A percentile compares a stretch with the other conserved stretches of the same genome.
These are phyloP conservation scores for Battus philenor DNA, from an alignment of 1,140 invertebrate genomes.

Conservation along the genomic window DNA sequence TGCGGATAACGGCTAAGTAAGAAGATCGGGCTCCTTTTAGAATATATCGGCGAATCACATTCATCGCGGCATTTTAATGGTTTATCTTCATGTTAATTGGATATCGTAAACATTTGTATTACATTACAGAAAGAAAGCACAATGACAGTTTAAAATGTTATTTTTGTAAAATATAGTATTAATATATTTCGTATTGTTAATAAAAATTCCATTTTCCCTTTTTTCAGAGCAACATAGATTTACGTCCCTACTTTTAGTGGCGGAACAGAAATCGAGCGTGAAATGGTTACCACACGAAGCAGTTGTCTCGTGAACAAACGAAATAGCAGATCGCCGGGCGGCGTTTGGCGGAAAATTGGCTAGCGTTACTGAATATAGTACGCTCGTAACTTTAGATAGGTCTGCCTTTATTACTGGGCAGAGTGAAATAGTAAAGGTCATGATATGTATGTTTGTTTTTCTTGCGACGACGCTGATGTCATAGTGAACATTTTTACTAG, in stretches of 20 bases:
- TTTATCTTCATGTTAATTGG: background rate
- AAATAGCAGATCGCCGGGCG: slow-evolving; percentile 50
- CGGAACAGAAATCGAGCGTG: slow-evolving; percentile 63
- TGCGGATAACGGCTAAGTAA: slow-evolving; percentile 74
- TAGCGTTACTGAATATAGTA: slow-evolving; percentile 28
- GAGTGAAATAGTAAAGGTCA: slow-evolving; percentile 9
- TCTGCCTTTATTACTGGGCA: slow-evolving; percentile 1
- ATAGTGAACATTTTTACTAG: no score
- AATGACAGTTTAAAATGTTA: background rate
- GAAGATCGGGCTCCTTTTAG: slow-evolving; percentile 70
- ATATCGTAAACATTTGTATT: background rate
- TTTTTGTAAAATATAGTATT: no score
- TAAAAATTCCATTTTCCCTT: background rate
- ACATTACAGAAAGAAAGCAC: background rate
- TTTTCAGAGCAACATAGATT: slow-evolving; percentile 21
- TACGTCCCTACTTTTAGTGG: slow-evolving; percentile 51
- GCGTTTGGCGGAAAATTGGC: slow-evolving; percentile 69
- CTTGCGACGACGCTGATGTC: no score
- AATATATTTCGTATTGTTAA: background rate
- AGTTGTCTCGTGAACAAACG: slow-evolving; percentile 67
- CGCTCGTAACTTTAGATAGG: slow-evolving; percentile 16
- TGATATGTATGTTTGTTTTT: no score
- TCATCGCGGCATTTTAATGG: slow-evolving; percentile 37
- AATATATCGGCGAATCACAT: slow-evolving; percentile 72
- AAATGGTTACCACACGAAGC: slow-evolving; percentile 66